Evolutionary conservation across 2,888 invertebrate species (phyloP), one percentile per base, ranked within the genome.

Genomic region (Agrochola circellaris): DNA sequence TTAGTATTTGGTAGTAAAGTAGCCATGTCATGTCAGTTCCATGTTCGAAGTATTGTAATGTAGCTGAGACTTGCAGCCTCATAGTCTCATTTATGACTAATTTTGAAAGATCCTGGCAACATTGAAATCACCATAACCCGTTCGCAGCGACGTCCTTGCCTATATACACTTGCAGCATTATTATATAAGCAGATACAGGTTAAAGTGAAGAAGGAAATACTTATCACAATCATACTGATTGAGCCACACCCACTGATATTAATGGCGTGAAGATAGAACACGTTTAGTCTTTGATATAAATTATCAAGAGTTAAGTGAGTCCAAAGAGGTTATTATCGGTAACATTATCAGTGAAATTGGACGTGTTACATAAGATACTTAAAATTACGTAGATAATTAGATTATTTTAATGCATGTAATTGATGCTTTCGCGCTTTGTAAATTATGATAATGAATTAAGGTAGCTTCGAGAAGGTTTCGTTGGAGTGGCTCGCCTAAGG

Each of bases 171-270:
- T 34, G 51, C 64, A 65, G 51, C 38, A 51, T 58, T 75, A 66
- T 61, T 62, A 38, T 64, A 65, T 38, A 30, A 56, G 48, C 71
- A 38, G 56, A 68, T 45, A 67, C 48, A 75, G 20, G 51, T 38
- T 68, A 73, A 74, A 62, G 30, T 73, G 64, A 66, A 77, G 61
- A 86, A 83, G 83, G 75, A 86, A 84, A 83, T 78, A 85, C 61
- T 81, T 73, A 73, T 73, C 74, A 79, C 77, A 86, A 78, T 79
- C 71, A 73, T 45, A 60, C 69, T 83, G 86, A 79, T 79, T 75
- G 73, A 75, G 62, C 79, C 84, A 86, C 86, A 86, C 84, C 84
- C 86, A 84, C 84, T 48, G 51, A 86, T 68, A 84, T 45, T 75
- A 79, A 75, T 66, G 74, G 79, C 79, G 67, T 75, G 75, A 84